Evolutionary conservation across 2,797 vertebrate genomes (phyloP).

Genomic region (Enteromius argenteus): DNA sequence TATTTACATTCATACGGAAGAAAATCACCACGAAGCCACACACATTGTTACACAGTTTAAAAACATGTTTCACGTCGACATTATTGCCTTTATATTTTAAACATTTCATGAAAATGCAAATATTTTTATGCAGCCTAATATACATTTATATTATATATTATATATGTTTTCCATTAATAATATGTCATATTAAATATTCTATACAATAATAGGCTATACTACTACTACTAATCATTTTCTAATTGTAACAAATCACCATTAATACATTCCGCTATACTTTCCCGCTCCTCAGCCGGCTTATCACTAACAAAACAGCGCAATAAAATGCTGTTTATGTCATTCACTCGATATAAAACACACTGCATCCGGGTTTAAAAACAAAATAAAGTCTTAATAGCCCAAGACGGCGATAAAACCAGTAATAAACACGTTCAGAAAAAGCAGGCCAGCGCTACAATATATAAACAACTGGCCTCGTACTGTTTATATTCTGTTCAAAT

Average conservation of each 20-base stretch:
- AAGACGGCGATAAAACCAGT: background rate
- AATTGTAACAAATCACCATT: background rate
- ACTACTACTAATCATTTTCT: background rate
- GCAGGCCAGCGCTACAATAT: background rate
- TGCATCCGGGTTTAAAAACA: background rate
- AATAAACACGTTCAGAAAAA: conserved; percentile 13
- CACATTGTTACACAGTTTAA: background rate
- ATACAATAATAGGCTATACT: background rate
- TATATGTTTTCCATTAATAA: background rate
- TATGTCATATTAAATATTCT: background rate
- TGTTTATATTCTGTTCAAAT: background rate
- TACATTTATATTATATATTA: background rate
- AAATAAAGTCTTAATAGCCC: background rate
- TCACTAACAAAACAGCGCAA: conserved; percentile 7
- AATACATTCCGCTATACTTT: background rate
- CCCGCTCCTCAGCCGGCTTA: background rate
- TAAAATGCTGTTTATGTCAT: background rate
- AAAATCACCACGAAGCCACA: background rate
- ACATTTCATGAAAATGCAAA: background rate
- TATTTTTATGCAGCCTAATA: background rate
- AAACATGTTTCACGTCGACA: background rate
- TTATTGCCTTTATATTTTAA: background rate
- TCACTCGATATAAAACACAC: background rate
- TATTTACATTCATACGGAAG: background rate
- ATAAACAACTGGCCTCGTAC: background rate